Conservation (phyloP, 2,113 vertebrate species). For the Chiloscyllium plagiosum region DNA sequence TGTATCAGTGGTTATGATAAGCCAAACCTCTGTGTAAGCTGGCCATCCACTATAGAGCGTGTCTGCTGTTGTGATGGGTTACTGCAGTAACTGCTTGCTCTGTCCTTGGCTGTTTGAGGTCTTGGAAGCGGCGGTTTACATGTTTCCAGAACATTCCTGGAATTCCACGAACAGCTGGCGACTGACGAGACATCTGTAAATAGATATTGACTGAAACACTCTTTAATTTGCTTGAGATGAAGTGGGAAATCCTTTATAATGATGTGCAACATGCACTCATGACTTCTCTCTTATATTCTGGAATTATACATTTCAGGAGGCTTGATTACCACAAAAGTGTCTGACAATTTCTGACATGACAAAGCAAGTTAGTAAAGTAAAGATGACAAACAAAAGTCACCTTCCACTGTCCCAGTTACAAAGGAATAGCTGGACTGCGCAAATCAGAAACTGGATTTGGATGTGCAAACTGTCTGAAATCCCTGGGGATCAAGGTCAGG, state of each 20-base stretch:
- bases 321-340: background rate
- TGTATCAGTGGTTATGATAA: background rate
- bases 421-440: background rate
- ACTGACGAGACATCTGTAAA: background rate
- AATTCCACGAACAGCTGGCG: background rate
- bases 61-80: background rate
- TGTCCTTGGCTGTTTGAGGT: background rate
- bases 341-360: background rate
- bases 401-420: background rate
- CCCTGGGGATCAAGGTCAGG: background rate
- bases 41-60: background rate
- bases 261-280: background rate
- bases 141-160: background rate
- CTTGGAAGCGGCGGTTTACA: background rate
- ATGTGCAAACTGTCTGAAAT: background rate
- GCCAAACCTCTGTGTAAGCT: background rate
- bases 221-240: background rate
- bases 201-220: background rate
- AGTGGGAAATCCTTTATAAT: background rate
- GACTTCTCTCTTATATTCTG: background rate
- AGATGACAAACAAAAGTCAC: background rate
- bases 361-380: background rate
- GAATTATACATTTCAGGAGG: background rate
- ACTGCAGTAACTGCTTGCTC: background rate
- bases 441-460: background rate